phyloP scores from a whole-genome alignment of 2,113 vertebrate genomes.

The Speoplatyrhinus poulsoni region DNA sequence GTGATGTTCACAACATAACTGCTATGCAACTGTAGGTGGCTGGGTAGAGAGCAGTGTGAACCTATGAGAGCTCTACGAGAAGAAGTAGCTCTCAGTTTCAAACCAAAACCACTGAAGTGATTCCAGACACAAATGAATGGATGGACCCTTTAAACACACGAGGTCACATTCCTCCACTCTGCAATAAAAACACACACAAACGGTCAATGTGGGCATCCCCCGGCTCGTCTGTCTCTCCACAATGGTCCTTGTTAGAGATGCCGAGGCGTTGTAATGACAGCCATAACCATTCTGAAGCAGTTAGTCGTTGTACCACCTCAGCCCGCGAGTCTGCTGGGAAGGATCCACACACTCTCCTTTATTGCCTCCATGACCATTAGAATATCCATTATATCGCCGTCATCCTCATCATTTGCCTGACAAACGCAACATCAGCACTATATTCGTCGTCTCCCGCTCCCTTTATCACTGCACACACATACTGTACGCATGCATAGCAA shows the following conservation, averaged over 20 bases:
- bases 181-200: constrained; percentile 34
- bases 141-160: constrained; percentile 13
- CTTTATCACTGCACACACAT: not conserved
- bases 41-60: no score
- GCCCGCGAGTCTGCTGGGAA: constrained; percentile 49
- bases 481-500: no score
- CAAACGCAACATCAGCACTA: constrained; percentile 49
- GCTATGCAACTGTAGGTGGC: no score
- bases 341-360: constrained; percentile 52
- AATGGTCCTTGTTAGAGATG: constrained; percentile 68
- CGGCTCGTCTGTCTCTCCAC: constrained; percentile 53
- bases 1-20: no score
- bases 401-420: constrained; percentile 58
- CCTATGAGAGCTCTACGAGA: no score
- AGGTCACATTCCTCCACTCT: constrained; percentile 48
- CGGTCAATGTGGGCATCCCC: constrained; percentile 37
- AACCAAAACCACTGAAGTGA: constrained; percentile 30
- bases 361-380: constrained; percentile 66
- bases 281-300: constrained; percentile 61
- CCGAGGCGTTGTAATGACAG: constrained; percentile 59
- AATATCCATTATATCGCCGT: constrained; percentile 51
- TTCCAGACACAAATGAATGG: constrained; percentile 50
- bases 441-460: not conserved
- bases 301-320: constrained; percentile 52
- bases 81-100: no score